phyloP scores from a whole-genome alignment of 2,797 vertebrate species.

The Sebastes trivittatus region DNA sequence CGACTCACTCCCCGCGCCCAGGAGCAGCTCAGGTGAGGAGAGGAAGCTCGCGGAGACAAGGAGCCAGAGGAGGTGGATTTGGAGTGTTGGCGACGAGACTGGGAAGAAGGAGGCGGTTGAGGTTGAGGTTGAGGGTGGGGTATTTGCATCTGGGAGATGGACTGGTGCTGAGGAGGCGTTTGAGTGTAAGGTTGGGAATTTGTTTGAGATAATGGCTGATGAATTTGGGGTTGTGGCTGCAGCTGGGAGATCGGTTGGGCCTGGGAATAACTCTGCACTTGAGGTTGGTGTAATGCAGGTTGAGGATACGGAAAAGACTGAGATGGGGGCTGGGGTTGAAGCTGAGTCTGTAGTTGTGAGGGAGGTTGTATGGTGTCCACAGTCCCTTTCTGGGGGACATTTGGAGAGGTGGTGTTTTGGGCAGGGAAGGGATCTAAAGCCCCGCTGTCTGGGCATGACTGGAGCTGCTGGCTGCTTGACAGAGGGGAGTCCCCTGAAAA shows the following conservation, averaged over 20 bases:
- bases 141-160: conserved; percentile 43
- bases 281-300: conserved; percentile 30
- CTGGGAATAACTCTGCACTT: conserved; percentile 37
- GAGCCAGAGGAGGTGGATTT: conserved; percentile 85
- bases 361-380: conserved; percentile 32
- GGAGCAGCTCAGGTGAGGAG: conserved; percentile 85
- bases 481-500: conserved; percentile 65
- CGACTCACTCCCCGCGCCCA: conserved; percentile 88
- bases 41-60: conserved; percentile 75
- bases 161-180: conserved; percentile 40
- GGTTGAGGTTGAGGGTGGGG: conserved; percentile 36
- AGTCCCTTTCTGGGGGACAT: conserved; percentile 42
- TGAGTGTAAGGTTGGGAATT: conserved; percentile 39
- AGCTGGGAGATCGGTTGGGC: conserved; percentile 50
- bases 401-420: conserved; percentile 51
- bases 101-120: conserved; percentile 28
- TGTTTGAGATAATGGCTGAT: conserved; percentile 53
- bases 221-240: conserved; percentile 30
- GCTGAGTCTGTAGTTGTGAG: conserved; percentile 50
- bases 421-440: conserved; percentile 35
- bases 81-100: conserved; percentile 62
- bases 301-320: conserved; percentile 48
- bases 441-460: conserved; percentile 52
- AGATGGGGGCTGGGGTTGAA: conserved; percentile 33
- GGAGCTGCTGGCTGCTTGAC: conserved; percentile 57